phyloP scores from a whole-genome alignment of 2,888 invertebrate species.

The Nematopogon swammerdamellus region DNA sequence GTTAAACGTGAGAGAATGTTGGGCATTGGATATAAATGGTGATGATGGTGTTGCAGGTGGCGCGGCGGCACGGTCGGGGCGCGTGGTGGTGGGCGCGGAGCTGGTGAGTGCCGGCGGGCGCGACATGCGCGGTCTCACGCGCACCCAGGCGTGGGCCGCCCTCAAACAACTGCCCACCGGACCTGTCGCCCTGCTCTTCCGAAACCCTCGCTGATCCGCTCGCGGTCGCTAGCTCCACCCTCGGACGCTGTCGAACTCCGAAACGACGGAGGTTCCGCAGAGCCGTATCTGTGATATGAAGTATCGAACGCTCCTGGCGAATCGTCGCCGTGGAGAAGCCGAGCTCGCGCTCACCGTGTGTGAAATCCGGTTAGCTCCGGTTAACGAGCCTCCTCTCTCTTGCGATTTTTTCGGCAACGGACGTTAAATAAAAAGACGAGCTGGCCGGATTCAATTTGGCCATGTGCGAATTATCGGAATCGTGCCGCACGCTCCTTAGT shows the following conservation, averaged over 20 bases:
- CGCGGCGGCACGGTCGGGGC: conserved; percentile 83
- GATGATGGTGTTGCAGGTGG: conserved; percentile 61
- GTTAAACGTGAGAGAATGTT: no score
- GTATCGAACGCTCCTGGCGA: not conserved
- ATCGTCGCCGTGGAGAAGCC: not conserved
- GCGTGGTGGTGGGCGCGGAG: conserved; percentile 83
- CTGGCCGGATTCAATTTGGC: conserved; percentile 23
- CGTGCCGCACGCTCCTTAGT: no score
- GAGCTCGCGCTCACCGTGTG: not conserved
- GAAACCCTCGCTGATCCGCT: conserved; percentile 22
- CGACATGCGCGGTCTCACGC: conserved; percentile 79
- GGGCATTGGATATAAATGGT: no score
- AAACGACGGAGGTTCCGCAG: no score
- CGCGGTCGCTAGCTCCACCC: not conserved
- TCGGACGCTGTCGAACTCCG: no score
- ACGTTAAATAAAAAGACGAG: conserved; percentile 17
- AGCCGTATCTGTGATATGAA: not conserved
- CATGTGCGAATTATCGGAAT: conserved; percentile 13
- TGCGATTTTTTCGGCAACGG: not conserved
- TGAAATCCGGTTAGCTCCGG: not conserved
- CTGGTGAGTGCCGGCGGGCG: conserved; percentile 79
- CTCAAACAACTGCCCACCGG: conserved; percentile 89
- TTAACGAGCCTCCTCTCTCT: not conserved
- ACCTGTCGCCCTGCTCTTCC: conserved; percentile 62
- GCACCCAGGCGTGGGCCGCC: conserved; percentile 92